Conservation (phyloP, 1,140 invertebrate species). For the Drosophila grimshawi region DNA sequence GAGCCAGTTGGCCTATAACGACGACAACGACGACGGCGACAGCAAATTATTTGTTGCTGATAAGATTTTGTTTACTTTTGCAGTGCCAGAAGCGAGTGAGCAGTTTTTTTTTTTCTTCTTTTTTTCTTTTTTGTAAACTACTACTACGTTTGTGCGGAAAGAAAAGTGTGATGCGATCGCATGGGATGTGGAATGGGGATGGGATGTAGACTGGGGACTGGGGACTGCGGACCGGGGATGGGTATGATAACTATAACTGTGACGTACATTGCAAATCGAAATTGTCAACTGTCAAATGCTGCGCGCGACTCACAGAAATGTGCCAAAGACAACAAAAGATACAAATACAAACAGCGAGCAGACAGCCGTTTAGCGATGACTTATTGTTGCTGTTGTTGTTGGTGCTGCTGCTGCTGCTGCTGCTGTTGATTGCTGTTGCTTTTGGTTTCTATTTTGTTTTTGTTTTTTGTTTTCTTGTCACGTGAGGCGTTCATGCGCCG, state of each 20-base stretch:
- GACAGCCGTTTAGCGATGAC: not conserved
- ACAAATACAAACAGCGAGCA: slow-evolving; percentile 34
- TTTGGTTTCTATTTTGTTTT: not conserved
- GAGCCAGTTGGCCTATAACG: slow-evolving; percentile 33
- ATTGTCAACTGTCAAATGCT: slow-evolving; percentile 42
- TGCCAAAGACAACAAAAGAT: slow-evolving; percentile 19
- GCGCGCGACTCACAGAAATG: slow-evolving; percentile 35
- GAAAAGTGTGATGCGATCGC: slow-evolving; percentile 16
- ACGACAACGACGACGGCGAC: slow-evolving; percentile 6
- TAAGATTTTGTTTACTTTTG: slow-evolving; percentile 64
- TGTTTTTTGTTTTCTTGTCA: slow-evolving; percentile 16
- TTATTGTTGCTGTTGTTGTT: slow-evolving; percentile 10
- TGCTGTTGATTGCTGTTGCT: slow-evolving; percentile 18
- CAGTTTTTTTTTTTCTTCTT: not conserved
- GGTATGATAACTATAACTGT: slow-evolving; percentile 27
- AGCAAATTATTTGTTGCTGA: slow-evolving; percentile 32
- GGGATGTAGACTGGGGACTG: too few species aligned
- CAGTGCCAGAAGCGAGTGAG: slow-evolving; percentile 2
- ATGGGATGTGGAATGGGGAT: not conserved
- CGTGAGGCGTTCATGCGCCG: slow-evolving; percentile 27
- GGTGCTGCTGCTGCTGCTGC: slow-evolving; percentile 22
- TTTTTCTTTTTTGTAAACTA: not conserved
- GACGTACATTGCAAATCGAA: slow-evolving; percentile 32
- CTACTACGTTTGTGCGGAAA: slow-evolving; percentile 16
- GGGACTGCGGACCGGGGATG: not conserved